phyloP scores from a whole-genome alignment of 2,113 vertebrate species.

The Cariama cristata region DNA sequence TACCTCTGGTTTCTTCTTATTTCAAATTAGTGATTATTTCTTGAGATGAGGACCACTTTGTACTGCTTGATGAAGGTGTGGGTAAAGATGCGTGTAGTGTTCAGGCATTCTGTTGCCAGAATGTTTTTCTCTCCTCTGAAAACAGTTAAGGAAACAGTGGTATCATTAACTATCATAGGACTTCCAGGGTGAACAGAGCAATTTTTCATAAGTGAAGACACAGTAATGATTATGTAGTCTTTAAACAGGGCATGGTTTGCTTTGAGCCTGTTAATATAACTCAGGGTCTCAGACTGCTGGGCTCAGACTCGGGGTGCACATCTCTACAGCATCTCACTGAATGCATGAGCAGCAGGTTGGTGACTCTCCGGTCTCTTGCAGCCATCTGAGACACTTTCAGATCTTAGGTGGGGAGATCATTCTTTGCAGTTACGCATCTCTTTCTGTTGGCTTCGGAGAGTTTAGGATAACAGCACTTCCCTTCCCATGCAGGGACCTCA shows the following conservation, averaged over 20 bases:
- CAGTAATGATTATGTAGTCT: neutral
- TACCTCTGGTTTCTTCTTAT: neutral
- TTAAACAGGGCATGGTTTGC: neutral
- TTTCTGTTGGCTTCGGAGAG: neutral
- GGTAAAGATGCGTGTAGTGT: neutral
- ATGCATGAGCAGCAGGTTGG: neutral
- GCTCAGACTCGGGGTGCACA: accelerated
- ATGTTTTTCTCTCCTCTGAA: neutral
- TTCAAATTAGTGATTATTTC: neutral
- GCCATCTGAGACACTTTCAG: neutral
- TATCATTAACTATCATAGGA: neutral
- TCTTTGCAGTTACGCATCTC: neutral
- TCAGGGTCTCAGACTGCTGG: neutral
- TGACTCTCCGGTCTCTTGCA: neutral
- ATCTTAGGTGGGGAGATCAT: neutral
- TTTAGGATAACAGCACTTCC: neutral
- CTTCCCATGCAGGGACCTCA: neutral
- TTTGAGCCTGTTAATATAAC: neutral
- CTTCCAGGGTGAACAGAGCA: neutral
- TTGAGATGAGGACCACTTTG: neutral
- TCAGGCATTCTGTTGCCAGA: neutral
- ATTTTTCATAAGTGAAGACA: neutral
- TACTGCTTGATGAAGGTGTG: neutral
- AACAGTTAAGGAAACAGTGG: neutral
- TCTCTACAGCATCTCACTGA: neutral